Evolutionary conservation across 2,797 vertebrate species (phyloP).

Genomic region (Rhinichthys osculus): DNA sequence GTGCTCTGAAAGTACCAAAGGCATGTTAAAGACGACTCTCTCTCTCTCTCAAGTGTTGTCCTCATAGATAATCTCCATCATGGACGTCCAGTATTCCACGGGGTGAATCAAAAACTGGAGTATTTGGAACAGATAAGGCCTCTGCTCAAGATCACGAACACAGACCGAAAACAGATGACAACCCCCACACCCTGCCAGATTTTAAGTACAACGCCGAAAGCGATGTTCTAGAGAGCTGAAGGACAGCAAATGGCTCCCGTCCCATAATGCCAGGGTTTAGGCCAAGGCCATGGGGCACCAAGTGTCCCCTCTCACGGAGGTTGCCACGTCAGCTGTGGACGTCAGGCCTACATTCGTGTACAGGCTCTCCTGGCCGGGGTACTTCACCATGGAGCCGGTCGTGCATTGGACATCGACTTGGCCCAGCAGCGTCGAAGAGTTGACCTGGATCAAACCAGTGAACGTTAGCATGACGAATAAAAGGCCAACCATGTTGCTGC

Average conservation of each 20-base stretch:
- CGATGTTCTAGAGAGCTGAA: conserved; percentile 62
- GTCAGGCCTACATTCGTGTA: conserved; percentile 90
- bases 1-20: conserved; percentile 73
- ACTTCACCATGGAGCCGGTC: conserved; percentile 86
- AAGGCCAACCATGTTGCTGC: not conserved
- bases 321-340: conserved; percentile 87
- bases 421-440: conserved; percentile 87
- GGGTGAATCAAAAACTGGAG: conserved; percentile 60
- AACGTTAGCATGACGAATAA: not conserved
- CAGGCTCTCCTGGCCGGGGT: conserved; percentile 89
- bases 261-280: conserved; percentile 73
- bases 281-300: conserved; percentile 97
- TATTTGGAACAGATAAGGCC: conserved; percentile 42
- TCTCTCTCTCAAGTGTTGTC: conserved; percentile 59
- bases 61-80: conserved; percentile 65
- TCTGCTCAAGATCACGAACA: conserved; percentile 51
- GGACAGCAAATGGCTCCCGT: conserved; percentile 63
- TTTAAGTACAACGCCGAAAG: conserved; percentile 53
- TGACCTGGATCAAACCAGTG: conserved; percentile 77
- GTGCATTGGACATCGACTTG: conserved; percentile 84
- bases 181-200: conserved; percentile 63
- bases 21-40: conserved; percentile 61
- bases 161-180: conserved; percentile 60
- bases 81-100: conserved; percentile 74
- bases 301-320: conserved; percentile 89